phyloP scores from a whole-genome alignment of 1,140 invertebrate species.

The Drosophila seguyi region DNA sequence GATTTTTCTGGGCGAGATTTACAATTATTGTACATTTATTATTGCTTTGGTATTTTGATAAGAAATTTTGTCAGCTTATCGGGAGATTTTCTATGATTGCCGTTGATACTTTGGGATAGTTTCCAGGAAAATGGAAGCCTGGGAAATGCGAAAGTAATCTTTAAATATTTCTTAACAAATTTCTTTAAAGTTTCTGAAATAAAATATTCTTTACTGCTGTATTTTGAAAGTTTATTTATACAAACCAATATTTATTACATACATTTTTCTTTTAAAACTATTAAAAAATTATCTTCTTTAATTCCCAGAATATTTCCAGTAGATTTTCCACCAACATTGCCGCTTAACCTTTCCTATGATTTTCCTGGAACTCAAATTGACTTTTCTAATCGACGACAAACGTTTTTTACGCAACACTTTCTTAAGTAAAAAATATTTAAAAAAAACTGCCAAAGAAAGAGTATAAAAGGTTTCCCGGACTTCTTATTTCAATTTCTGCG shows the following conservation, averaged over 20 bases:
- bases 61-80: slow-evolving; percentile 40
- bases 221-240: background rate
- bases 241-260: background rate
- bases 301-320: background rate
- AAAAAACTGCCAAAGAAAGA: background rate
- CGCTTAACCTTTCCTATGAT: background rate
- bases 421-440: background rate
- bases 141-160: background rate
- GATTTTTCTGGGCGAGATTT: slow-evolving; percentile 19
- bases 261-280: accelerated
- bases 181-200: accelerated
- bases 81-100: slow-evolving; percentile 30
- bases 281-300: background rate
- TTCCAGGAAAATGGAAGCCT: background rate
- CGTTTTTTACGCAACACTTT: slow-evolving; percentile 27
- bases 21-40: slow-evolving; percentile 30
- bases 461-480: background rate
- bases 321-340: background rate
- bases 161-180: background rate
- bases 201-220: background rate
- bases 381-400: background rate
- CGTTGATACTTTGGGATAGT: background rate
- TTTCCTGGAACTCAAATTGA: slow-evolving; percentile 9
- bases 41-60: slow-evolving; percentile 38
- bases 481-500: slow-evolving; percentile 31